Percentiles rank a stretch among this genome's conserved stretches.
phyloP scores from a whole-genome alignment of 37 sponge, comb jelly and placozoan genomes.

The Diacarnus erythraeanus region DNA sequence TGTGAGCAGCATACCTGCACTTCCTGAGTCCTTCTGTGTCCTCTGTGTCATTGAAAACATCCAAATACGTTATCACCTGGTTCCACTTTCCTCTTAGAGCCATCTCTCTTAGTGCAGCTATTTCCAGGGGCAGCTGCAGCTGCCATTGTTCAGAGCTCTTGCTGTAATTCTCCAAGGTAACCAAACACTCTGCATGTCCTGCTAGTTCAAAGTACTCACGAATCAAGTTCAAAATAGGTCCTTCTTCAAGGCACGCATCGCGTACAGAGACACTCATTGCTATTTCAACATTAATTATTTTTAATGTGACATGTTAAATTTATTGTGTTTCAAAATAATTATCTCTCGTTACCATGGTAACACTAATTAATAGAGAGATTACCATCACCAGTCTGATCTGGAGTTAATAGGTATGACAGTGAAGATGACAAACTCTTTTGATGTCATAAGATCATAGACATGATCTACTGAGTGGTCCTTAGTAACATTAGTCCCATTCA shows the following conservation, averaged over 20 bases:
- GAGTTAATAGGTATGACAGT: constrained; percentile 18
- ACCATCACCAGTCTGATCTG: constrained; percentile 19
- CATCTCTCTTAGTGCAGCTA: constrained; percentile 68
- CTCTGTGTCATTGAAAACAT: constrained; percentile 18
- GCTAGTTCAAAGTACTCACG: constrained; percentile 46
- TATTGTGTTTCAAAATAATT: background rate
- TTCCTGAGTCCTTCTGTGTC: constrained; percentile 2
- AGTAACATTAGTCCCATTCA: constrained; percentile 13
- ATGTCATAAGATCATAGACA: constrained; percentile 19
- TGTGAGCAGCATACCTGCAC: constrained; percentile 28
- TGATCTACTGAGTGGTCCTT: constrained; percentile 38
- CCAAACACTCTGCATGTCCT: constrained; percentile 45
- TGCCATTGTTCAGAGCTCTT: background rate
- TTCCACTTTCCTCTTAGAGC: constrained; percentile 69
- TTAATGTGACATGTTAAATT: background rate
- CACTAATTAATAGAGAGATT: background rate
- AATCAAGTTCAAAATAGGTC: constrained; percentile 30
- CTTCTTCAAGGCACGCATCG: constrained; percentile 27
- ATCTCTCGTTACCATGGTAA: background rate
- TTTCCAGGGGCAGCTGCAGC: constrained; percentile 36
- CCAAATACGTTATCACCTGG: constrained; percentile 50
- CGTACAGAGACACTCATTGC: background rate
- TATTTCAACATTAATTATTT: background rate
- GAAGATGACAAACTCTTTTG: constrained; percentile 22
- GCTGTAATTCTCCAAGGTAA: constrained; percentile 21